Conservation (phyloP, 2,888 invertebrate genomes). For the Ethmia dodecea region DNA sequence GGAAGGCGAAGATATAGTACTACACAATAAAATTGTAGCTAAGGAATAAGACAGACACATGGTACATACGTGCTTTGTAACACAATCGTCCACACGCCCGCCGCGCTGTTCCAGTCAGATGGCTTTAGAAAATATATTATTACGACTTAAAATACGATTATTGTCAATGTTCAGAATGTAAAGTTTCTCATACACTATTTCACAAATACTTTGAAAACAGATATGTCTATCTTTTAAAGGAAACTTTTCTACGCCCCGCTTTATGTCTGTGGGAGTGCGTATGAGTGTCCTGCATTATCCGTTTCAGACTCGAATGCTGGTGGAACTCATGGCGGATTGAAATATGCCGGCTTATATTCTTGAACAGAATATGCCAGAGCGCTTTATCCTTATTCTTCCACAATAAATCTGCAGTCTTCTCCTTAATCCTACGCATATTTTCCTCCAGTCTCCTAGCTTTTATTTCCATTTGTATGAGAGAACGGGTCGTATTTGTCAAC, state of each 20-base stretch:
- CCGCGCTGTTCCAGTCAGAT: slow-evolving; percentile 23
- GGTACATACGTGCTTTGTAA: slow-evolving; percentile 51
- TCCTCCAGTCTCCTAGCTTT: slow-evolving; percentile 75
- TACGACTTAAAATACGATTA: slow-evolving; percentile 38
- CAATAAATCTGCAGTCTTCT: slow-evolving; percentile 75
- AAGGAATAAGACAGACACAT: slow-evolving; percentile 44
- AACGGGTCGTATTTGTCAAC: slow-evolving; percentile 75
- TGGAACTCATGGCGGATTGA: slow-evolving; percentile 72
- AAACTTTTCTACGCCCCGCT: slow-evolving; percentile 44
- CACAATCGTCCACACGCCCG: slow-evolving; percentile 29
- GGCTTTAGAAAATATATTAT: slow-evolving; percentile 23
- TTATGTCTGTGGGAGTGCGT: slow-evolving; percentile 40
- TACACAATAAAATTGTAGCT: slow-evolving; percentile 40
- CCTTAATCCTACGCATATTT: slow-evolving; percentile 77
- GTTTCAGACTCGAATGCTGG: slow-evolving; percentile 62
- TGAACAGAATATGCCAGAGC: slow-evolving; percentile 73
- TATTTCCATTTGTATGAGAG: slow-evolving; percentile 78
- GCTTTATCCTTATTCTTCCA: slow-evolving; percentile 76
- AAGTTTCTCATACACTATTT: slow-evolving; percentile 27
- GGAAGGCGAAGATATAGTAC: slow-evolving; percentile 35
- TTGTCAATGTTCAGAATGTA: slow-evolving; percentile 45
- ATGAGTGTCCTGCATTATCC: slow-evolving; percentile 65
- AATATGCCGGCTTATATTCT: slow-evolving; percentile 73
- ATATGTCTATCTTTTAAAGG: slow-evolving; percentile 26
- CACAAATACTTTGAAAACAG: slow-evolving; percentile 5